A percentile compares a stretch with the other conserved stretches of the same genome.
Evolutionary conservation across 2,113 vertebrate genomes (phyloP).

Genomic region (Sterna hirundo): DNA sequence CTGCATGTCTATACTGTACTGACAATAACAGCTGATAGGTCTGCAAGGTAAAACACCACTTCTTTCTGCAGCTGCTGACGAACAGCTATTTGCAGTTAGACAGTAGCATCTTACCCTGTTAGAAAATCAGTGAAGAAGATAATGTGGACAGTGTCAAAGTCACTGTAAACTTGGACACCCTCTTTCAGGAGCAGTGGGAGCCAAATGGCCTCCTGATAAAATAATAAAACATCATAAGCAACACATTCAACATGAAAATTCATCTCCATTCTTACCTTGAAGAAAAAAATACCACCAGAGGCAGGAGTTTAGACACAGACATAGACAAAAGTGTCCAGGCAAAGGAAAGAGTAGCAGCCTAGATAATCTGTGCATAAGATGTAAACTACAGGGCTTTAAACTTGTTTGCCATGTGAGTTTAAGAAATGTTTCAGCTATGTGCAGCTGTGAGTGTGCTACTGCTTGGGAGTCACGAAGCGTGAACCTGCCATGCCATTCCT

Average conservation of each 20-base stretch:
- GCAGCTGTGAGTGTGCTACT: not conserved
- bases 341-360: not conserved
- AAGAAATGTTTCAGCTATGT: not conserved
- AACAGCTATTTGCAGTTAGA: not conserved
- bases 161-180: not conserved
- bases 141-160: not conserved
- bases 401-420: not conserved
- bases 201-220: not conserved
- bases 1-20: not conserved
- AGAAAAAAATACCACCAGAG: not conserved
- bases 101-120: not conserved
- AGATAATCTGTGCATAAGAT: not conserved
- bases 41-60: not conserved
- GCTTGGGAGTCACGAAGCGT: not conserved
- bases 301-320: not conserved
- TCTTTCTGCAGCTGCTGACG: not conserved
- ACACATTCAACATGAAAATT: not conserved
- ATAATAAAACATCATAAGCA: not conserved
- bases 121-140: not conserved
- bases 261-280: not conserved
- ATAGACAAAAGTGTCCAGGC: not conserved
- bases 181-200: not conserved
- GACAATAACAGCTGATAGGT: not conserved
- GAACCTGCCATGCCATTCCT: not conserved
- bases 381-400: not conserved